These are phyloP conservation scores for Drosophila pandora DNA, from an alignment of 1,140 invertebrate genomes.

Conservation along the genomic window DNA sequence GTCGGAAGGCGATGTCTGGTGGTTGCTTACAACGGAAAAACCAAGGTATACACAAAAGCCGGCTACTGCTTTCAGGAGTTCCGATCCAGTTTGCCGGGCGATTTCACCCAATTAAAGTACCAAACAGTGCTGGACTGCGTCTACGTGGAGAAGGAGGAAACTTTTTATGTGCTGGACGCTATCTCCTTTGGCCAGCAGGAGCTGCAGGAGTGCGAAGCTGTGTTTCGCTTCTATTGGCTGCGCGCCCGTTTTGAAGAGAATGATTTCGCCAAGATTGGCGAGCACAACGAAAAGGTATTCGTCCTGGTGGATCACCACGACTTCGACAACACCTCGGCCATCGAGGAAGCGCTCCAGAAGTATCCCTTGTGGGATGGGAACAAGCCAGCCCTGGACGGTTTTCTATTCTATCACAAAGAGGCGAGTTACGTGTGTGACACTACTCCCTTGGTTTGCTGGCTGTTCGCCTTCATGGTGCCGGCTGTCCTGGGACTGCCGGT, in stretches of 20 bases:
- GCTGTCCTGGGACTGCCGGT: constrained; percentile 88
- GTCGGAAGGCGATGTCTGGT: constrained; percentile 91
- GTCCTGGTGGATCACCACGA: constrained; percentile 53
- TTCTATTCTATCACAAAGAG: constrained; percentile 92
- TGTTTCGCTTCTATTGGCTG: constrained; percentile 75
- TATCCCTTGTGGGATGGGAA: constrained; percentile 71
- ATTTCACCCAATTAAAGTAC: constrained; percentile 84
- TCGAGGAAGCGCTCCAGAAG: constrained; percentile 51
- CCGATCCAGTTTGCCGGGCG: constrained; percentile 90
- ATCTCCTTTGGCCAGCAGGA: constrained; percentile 92
- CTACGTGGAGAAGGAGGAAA: constrained; percentile 86
- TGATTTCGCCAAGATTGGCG: constrained; percentile 26
- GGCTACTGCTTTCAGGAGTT: constrained; percentile 87
- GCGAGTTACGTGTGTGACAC: constrained; percentile 90
- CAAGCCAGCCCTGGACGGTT: constrained; percentile 87
- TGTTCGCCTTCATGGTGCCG: constrained; percentile 93
- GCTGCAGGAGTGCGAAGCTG: constrained; percentile 91
- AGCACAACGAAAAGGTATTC: constrained; percentile 61
- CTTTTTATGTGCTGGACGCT: constrained; percentile 92
- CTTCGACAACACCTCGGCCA: constrained; percentile 52
- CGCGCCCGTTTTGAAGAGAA: constrained; percentile 62
- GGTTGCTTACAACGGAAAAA: constrained; percentile 89
- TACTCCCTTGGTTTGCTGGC: constrained; percentile 94
- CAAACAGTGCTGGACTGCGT: constrained; percentile 91
- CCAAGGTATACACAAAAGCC: constrained; percentile 89